Conservation (phyloP, 2,888 invertebrate species). For the Drosophila nr. perissopoda region DNA sequence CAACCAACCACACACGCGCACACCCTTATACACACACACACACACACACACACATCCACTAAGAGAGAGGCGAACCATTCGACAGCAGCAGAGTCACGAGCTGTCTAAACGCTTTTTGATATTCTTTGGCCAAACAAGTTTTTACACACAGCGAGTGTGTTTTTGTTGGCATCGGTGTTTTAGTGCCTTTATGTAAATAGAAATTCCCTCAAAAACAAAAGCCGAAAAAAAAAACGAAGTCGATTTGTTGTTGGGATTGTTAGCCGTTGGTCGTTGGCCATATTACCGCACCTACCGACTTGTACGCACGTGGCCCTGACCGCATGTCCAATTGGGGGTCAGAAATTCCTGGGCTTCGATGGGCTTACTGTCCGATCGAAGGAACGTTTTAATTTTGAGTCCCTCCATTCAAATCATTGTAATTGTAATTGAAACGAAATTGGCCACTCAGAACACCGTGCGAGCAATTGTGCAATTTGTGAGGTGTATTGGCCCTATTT, state of each 20-base stretch:
- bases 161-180: conserved; percentile 5
- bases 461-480: conserved; percentile 11
- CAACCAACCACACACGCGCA: conserved; percentile 3
- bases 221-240: background rate
- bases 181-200: conserved; percentile 44
- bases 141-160: conserved; percentile 11
- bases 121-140: conserved; percentile 50
- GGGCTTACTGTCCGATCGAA: conserved; percentile 34
- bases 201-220: conserved; percentile 12
- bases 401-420: conserved; percentile 52
- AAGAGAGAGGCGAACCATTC: background rate
- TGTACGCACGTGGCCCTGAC: conserved; percentile 51
- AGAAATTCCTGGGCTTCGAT: background rate
- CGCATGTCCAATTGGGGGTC: conserved; percentile 45
- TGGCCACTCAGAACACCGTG: conserved; percentile 30
- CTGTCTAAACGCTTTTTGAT: conserved; percentile 51
- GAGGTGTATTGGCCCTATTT: too few relatives aligned
- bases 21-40: conserved; percentile 5
- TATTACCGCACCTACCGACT: background rate
- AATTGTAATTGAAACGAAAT: conserved; percentile 72
- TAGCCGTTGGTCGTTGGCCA: background rate
- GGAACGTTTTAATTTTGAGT: conserved; percentile 36
- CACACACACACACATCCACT: background rate
- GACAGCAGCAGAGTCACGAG: conserved; percentile 24
- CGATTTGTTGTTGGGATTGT: conserved; percentile 5